Evolutionary conservation across 2,888 invertebrate species (phyloP), one percentile per base, ranked within the genome.

Genomic region (Eristalis arbustorum): DNA sequence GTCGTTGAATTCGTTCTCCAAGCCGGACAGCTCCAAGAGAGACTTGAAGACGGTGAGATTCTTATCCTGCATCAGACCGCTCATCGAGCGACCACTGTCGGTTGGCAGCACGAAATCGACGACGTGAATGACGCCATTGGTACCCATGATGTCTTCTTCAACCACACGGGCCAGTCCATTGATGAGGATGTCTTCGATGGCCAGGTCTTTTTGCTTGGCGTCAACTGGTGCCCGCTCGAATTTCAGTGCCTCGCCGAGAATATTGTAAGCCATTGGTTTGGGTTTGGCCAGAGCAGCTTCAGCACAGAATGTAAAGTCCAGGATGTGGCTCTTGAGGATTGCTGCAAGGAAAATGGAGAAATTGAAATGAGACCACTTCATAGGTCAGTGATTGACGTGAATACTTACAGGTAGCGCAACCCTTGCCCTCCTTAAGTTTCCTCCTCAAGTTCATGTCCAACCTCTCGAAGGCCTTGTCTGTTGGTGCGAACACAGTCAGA

Each of bases 121-220:
- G 34, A 95, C 93, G 91, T 96, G 96, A 34, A 96, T 90, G 2
- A 96, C 95, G n/a, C 96, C 96, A 91, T 96, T 96, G 1, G 95
- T 95, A 13, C 94, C 96, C 92, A 96, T 94, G 37, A 95, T 92
- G 90, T 96, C 96, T 3, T 93, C 91, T 76, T 94, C 94, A 8
- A 94, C 91, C 31, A 96, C 93, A 90, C 94, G 94, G 0, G 94
- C 94, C 66, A 94, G 93, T 18, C 94, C 94, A 88, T 94, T 94
- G 31, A 95, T 94, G 56, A 94, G 92, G 49, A 95, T 90, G 80
- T 94, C 93, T 34, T 94, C 93, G 5, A 92, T 91, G 0, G 89
- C 64, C 91, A 94, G 87, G 94, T 93, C 90, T 83, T 93, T 93
- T 84, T 94, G 90, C 82, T 78, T 93, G 25, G 14, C 93, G 2